These are phyloP conservation scores for Hippocampus guttulatus DNA, from an alignment of 2,113 vertebrate species.

Conservation along the genomic window DNA sequence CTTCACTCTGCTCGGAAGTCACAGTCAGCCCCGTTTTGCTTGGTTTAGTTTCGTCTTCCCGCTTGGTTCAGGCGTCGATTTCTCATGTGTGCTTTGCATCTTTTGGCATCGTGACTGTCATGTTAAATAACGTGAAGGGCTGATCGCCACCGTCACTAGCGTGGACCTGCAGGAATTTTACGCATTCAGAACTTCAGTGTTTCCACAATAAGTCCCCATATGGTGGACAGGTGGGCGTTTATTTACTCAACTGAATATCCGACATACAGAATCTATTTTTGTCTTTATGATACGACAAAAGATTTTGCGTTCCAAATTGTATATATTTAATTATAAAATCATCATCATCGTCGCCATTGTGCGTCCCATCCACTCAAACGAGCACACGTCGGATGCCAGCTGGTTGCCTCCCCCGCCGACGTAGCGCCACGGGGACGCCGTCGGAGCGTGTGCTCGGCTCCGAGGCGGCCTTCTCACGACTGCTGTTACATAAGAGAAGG, in stretches of 20 bases:
- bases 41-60: neutral
- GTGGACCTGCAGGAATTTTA: too few species aligned
- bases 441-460: neutral
- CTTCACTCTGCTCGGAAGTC: neutral
- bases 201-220: too few species aligned
- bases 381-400: constrained; percentile 38
- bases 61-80: neutral
- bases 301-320: too few species aligned
- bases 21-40: neutral
- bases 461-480: constrained; percentile 41
- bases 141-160: too few species aligned
- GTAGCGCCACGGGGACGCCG: constrained; percentile 22
- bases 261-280: too few species aligned
- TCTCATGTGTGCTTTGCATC: neutral
- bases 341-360: constrained; percentile 23
- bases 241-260: too few species aligned
- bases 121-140: neutral
- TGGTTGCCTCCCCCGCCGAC: constrained; percentile 23
- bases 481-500: constrained; percentile 61
- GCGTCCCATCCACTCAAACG: constrained; percentile 23
- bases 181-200: too few species aligned
- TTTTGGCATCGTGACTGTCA: neutral
- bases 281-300: too few species aligned
- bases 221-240: too few species aligned
- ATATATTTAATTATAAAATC: neutral